Evolutionary conservation across 1,140 invertebrate species (phyloP), one percentile per base, ranked within the genome.

Genomic region (Pseudomyrmex gracilis): DNA sequence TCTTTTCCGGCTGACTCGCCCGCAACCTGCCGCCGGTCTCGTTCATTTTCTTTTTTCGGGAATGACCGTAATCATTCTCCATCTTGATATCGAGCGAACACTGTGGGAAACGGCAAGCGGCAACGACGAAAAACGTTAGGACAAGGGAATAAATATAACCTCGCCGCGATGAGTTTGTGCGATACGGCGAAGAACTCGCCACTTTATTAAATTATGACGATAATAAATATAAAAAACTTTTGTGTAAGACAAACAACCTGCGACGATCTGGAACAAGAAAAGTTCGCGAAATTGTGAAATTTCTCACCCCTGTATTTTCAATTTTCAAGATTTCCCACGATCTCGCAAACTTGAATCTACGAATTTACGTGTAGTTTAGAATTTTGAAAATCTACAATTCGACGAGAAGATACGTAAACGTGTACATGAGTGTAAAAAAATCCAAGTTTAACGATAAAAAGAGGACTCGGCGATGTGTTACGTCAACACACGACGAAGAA

Each of bases 41-140:
- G 66, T 84, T 67, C 73, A 67, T 85, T 78, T 74, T 71, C 74
- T 58, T 85, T 84, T 83, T 84, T 83, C 73, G 83, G 34, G 55
- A 82, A 82, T 74, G 71, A 82, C 78, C 58, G 24, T 74, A 57
- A 73, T 82, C 47, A 74, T 82, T 82, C 71, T 82, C 70, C 64
- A 82, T 74, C 70, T 82, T 58, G 78, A 82, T 82, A 74, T 49
- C 57, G 43, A 12, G n/a, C 43, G 76, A 71, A 80, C 71, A 80
- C 57, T 71, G 66, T 80, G 76, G 66, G 76, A 80, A 80, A 43
- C 53, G n/a, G 66, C 76, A 71, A 71, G 71, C 43, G 66, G 76
- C 57, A 80, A n/a, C 55, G 76, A 80, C 76, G 0, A 34, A 80
- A 66, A n/a, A 58, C 15, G 43, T 80, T 71, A 80, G 10, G 76